A percentile compares a stretch with the other conserved stretches of the same genome.
These are phyloP conservation scores for Phenacoccus solenopsis DNA, from an alignment of 1,140 invertebrate species.

Conservation along the genomic window DNA sequence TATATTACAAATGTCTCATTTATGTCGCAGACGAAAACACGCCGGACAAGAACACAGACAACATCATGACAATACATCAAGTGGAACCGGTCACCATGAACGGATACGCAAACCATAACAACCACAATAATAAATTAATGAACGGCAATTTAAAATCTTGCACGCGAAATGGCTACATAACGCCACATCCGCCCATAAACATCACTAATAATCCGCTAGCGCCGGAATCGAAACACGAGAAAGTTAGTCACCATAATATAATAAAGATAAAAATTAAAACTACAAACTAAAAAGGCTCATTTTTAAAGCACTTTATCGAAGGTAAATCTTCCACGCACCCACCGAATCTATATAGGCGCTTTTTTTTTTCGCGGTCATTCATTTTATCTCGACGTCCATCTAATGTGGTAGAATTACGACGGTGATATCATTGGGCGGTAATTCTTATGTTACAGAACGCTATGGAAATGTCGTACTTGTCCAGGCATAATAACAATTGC, in stretches of 20 bases:
- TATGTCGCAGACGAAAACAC: conserved; percentile 11
- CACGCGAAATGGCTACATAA: conserved; percentile 21
- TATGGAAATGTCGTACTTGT: conserved; percentile 26
- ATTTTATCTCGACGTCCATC: too few relatives aligned
- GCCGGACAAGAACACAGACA: conserved; percentile 23
- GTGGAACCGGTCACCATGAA: conserved; percentile 28
- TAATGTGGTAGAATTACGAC: too few relatives aligned
- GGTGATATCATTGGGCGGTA: neutral
- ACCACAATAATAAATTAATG: conserved; percentile 19
- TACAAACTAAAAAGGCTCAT: neutral
- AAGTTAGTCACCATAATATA: conserved; percentile 25
- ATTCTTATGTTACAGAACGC: conserved; percentile 23
- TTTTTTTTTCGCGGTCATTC: too few relatives aligned
- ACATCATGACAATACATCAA: conserved; percentile 27
- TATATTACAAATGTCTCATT: too few relatives aligned
- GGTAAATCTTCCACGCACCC: neutral
- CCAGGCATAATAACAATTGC: conserved; percentile 24
- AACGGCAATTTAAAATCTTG: conserved; percentile 21
- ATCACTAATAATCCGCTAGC: conserved; percentile 56
- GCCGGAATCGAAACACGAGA: conserved; percentile 44
- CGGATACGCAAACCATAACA: conserved; percentile 20
- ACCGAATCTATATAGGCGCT: too few relatives aligned
- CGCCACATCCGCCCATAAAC: conserved; percentile 36
- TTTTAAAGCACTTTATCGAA: neutral
- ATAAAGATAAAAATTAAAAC: neutral